Percentiles rank a stretch among this genome's conserved stretches.
phyloP scores from a whole-genome alignment of 1,140 invertebrate genomes.

The Bombus fervidus region DNA sequence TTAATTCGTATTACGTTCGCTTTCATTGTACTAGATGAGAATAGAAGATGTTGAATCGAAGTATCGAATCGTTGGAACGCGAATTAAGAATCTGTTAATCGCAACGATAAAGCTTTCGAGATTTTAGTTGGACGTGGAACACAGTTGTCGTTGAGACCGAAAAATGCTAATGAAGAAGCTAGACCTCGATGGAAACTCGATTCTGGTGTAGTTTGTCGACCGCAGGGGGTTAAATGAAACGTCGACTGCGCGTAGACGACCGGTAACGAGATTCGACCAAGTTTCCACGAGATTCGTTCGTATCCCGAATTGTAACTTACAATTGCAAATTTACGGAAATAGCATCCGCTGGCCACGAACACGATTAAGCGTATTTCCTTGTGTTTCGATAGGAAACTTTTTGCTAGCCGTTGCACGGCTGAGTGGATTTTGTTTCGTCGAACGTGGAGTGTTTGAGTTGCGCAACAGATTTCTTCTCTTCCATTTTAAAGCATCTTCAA shows the following conservation, averaged over 20 bases:
- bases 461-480: too few relatives aligned
- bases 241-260: neutral
- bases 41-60: too few relatives aligned
- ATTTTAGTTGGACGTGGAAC: neutral
- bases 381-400: neutral
- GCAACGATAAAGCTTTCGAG: neutral
- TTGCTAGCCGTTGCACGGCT: neutral
- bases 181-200: conserved; percentile 28
- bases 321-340: conserved; percentile 26
- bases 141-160: neutral
- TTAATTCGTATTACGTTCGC: neutral
- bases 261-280: conserved; percentile 20
- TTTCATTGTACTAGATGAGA: neutral
- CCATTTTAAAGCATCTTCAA: too few relatives aligned
- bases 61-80: conserved; percentile 1
- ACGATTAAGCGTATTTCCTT: neutral
- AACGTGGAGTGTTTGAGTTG: too few relatives aligned
- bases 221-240: conserved; percentile 28
- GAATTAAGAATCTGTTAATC: conserved; percentile 19
- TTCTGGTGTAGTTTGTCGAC: conserved; percentile 11
- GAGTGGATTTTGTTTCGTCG: too few relatives aligned
- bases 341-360: neutral
- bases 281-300: conserved; percentile 25
- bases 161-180: conserved; percentile 45
- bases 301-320: conserved; percentile 10